Conservation (phyloP, 2,797 vertebrate genomes). For the Hafferia zeledoni region DNA sequence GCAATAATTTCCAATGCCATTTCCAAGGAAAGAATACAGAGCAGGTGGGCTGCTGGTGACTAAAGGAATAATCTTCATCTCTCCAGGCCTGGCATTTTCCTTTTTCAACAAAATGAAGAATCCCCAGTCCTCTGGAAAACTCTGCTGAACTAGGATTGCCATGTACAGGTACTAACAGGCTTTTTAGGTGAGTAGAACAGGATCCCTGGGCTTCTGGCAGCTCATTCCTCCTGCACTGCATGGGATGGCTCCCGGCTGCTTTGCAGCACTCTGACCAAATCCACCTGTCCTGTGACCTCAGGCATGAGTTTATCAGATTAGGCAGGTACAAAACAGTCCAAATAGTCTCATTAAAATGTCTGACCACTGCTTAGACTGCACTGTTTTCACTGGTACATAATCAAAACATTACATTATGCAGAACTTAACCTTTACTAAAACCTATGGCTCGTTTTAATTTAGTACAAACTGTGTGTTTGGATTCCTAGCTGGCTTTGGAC, state of each 20-base stretch:
- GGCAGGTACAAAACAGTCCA: background rate
- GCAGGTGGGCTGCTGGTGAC: constrained; percentile 16
- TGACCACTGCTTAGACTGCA: background rate
- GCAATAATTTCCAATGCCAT: background rate
- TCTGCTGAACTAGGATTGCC: background rate
- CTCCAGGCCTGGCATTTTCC: background rate
- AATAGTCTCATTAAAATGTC: background rate
- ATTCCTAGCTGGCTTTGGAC: background rate
- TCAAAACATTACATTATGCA: background rate
- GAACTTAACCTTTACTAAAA: background rate
- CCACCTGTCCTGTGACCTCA: background rate
- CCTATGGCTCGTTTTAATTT: background rate
- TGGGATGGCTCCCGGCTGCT: background rate
- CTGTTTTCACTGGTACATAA: background rate
- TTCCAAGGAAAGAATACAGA: constrained; percentile 1
- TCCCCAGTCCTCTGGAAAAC: constrained; percentile 6
- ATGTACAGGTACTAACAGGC: background rate
- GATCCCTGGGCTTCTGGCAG: background rate
- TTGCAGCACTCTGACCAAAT: background rate
- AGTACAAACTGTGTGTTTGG: background rate
- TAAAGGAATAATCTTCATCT: background rate
- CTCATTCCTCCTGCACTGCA: background rate
- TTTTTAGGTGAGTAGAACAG: constrained; percentile 13
- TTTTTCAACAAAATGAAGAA: background rate
- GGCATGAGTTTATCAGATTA: background rate